Evolutionary conservation across 1,140 invertebrate species (phyloP).

Genomic region (Lepidotrigona ventralis): DNA sequence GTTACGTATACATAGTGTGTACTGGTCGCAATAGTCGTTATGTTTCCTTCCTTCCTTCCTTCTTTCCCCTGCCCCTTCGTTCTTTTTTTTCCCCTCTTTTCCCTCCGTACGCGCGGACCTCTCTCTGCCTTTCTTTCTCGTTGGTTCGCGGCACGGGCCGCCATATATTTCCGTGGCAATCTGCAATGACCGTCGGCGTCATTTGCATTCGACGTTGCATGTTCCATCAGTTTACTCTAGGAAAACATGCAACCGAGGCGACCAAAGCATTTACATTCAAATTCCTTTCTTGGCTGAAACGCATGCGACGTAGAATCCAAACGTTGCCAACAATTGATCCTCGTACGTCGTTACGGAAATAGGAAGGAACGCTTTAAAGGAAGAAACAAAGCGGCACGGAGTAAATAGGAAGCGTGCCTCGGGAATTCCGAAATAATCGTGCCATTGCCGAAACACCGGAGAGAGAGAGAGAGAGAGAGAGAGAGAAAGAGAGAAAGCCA

Average conservation of each 20-base stretch:
- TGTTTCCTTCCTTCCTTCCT: constrained; percentile 4
- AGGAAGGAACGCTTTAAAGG: constrained; percentile 48
- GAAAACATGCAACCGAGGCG: constrained; percentile 65
- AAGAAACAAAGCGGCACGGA: constrained; percentile 51
- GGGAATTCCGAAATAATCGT: constrained; percentile 59
- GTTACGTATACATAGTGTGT: constrained; percentile 30
- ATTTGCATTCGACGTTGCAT: constrained; percentile 69
- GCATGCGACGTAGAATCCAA: constrained; percentile 54
- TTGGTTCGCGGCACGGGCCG: constrained; percentile 4
- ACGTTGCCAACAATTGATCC: constrained; percentile 58
- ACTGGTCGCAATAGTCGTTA: constrained; percentile 37
- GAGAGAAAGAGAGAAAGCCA: too few species aligned
- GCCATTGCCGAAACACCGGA: constrained; percentile 36
- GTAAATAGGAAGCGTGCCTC: constrained; percentile 46
- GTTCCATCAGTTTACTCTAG: constrained; percentile 67
- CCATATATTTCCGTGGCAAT: constrained; percentile 63
- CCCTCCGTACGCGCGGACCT: too few species aligned
- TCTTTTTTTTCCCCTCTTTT: background rate
- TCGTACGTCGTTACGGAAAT: constrained; percentile 57
- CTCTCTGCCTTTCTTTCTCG: constrained; percentile 9
- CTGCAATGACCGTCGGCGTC: constrained; percentile 64
- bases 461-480: background rate
- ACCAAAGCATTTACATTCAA: constrained; percentile 66
- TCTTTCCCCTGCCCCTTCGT: background rate
- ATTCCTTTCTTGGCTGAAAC: constrained; percentile 57